Evolutionary conservation across 2,888 invertebrate genomes (phyloP).

Genomic region (Chaetoderma sp.): DNA sequence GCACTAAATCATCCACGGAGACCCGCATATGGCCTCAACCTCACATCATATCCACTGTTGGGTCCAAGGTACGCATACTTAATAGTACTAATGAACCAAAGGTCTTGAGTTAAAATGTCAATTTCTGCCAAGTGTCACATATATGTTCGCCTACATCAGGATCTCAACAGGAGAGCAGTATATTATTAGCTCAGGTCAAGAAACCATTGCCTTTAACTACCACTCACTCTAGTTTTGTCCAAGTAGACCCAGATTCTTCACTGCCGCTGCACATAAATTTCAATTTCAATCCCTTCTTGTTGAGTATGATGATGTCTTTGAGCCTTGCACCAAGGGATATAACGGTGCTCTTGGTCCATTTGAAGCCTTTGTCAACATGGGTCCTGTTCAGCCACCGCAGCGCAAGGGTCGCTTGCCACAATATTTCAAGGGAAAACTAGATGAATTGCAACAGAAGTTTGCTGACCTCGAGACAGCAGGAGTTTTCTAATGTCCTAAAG

Average conservation of each 20-base stretch:
- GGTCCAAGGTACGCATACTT: constrained; percentile 15
- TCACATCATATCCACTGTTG: constrained; percentile 22
- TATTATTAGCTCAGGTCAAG: too few species aligned
- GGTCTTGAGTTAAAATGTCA: constrained; percentile 18
- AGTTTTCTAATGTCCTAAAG: constrained; percentile 37
- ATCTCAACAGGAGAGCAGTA: too few species aligned
- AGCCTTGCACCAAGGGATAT: constrained; percentile 31
- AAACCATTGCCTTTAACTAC: too few species aligned
- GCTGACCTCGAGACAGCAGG: constrained; percentile 40
- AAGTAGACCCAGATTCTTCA: constrained; percentile 27
- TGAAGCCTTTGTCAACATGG: constrained; percentile 42
- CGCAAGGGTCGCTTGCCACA: constrained; percentile 41
- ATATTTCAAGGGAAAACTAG: constrained; percentile 37
- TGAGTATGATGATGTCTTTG: constrained; percentile 35
- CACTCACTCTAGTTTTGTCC: constrained; percentile 9
- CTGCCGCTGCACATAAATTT: not conserved
- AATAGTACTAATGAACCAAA: constrained; percentile 22
- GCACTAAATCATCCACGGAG: too few species aligned
- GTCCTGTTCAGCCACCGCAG: constrained; percentile 42
- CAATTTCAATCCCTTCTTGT: constrained; percentile 16
- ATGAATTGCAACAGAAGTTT: constrained; percentile 38
- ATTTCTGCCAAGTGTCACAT: constrained; percentile 29
- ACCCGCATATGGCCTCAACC: constrained; percentile 20
- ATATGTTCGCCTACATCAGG: not conserved
- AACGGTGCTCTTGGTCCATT: constrained; percentile 38